phyloP scores from a whole-genome alignment of 2,797 vertebrate genomes.

The Eulemur rubriventer region DNA sequence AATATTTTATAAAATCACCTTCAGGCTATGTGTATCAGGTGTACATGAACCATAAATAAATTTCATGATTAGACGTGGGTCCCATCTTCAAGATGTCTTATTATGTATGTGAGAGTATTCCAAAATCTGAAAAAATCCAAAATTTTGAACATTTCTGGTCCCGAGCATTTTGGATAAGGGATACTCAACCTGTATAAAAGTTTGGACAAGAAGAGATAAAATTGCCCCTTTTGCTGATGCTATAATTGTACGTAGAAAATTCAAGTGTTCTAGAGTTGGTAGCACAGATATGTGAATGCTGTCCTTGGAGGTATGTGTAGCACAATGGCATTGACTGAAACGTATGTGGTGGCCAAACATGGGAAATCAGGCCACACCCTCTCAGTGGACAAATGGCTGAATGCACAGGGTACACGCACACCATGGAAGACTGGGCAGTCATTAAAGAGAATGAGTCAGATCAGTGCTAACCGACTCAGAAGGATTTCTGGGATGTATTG shows the following conservation, averaged over 20 bases:
- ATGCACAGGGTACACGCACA: no score
- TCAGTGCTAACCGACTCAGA: background rate
- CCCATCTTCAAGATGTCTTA: background rate
- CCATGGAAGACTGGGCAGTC: background rate
- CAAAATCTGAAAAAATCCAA: background rate
- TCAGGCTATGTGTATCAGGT: background rate
- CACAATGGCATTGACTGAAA: background rate
- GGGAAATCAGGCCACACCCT: background rate
- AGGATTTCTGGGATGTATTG: background rate
- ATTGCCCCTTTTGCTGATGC: background rate
- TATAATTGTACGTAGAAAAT: background rate
- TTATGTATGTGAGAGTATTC: background rate
- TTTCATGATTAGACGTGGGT: background rate
- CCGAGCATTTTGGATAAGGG: background rate
- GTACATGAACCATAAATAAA: background rate
- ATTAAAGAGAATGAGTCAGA: background rate
- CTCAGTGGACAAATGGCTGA: background rate
- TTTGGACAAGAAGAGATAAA: background rate
- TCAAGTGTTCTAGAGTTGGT: background rate
- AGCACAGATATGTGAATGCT: background rate
- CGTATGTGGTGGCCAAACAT: background rate
- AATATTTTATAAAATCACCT: background rate
- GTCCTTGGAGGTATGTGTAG: background rate
- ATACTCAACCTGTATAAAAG: background rate
- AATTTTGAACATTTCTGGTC: background rate